These are phyloP conservation scores for Cathartes aura DNA, from an alignment of 2,113 vertebrate genomes.

Conservation along the genomic window DNA sequence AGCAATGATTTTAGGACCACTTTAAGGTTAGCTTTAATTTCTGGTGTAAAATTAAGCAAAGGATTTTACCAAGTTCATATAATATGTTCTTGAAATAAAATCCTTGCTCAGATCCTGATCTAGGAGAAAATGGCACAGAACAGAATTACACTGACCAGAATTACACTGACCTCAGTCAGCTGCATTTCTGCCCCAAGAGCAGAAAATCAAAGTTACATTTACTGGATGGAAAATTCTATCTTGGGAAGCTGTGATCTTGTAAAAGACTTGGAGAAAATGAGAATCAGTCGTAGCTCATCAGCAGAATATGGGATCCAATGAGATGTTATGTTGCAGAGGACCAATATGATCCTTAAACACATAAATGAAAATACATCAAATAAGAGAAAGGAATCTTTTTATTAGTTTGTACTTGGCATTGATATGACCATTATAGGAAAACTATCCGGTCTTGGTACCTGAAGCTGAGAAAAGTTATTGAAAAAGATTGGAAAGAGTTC, in stretches of 20 bases:
- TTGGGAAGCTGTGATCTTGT: not conserved
- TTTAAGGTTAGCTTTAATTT: not conserved
- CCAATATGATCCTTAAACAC: not conserved
- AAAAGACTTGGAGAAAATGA: not conserved
- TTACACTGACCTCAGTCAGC: not conserved
- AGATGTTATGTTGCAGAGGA: not conserved
- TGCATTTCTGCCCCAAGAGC: not conserved
- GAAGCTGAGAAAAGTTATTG: not conserved
- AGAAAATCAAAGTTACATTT: conserved; percentile 29
- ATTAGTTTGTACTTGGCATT: not conserved
- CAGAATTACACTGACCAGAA: not conserved
- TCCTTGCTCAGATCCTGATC: not conserved
- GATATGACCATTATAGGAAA: not conserved
- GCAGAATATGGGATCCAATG: not conserved
- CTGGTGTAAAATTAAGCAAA: not conserved
- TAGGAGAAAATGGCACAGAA: not conserved
- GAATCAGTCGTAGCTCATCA: not conserved
- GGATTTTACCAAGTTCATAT: not conserved
- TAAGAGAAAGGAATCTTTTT: not conserved
- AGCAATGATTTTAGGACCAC: not conserved
- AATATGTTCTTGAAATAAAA: conserved; percentile 3
- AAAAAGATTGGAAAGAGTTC: not conserved
- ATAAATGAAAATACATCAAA: not conserved
- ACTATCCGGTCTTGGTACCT: not conserved
- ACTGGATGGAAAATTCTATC: not conserved